Percentiles rank a stretch among this genome's conserved stretches.
These are phyloP conservation scores for Lasioglossum pauxillum DNA, from an alignment of 2,888 invertebrate genomes.

Conservation along the genomic window DNA sequence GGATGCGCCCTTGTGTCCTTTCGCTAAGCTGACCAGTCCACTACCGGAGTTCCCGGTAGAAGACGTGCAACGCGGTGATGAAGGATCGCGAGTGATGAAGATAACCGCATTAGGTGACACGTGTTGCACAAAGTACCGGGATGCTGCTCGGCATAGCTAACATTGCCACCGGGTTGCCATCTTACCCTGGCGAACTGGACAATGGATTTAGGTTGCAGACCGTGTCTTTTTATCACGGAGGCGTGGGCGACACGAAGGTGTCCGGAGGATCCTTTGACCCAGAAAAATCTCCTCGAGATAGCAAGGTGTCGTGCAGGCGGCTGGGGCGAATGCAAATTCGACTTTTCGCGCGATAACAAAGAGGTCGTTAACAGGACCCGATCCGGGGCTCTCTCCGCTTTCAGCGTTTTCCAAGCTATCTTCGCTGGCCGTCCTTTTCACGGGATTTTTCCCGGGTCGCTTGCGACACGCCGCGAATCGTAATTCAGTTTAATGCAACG, in stretches of 20 bases:
- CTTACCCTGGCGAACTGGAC: not conserved
- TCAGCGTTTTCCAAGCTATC: not conserved
- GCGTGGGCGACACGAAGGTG: not conserved
- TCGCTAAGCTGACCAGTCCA: not conserved
- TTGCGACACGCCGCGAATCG: slow-evolving; percentile 34
- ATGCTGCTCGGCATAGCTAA: not conserved
- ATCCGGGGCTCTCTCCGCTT: not conserved
- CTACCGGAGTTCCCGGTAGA: not conserved
- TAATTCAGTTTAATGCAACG: slow-evolving; percentile 51
- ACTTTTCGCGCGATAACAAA: slow-evolving; percentile 54
- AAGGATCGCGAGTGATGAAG: not conserved
- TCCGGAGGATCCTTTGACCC: slow-evolving; percentile 35
- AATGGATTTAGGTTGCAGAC: not conserved
- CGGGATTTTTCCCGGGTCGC: slow-evolving; percentile 33
- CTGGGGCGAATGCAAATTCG: slow-evolving; percentile 50
- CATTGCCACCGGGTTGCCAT: not conserved
- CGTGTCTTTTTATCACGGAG: slow-evolving; percentile 9
- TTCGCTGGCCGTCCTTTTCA: slow-evolving; percentile 17
- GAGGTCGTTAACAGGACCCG: slow-evolving; percentile 52
- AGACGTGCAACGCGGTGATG: not conserved
- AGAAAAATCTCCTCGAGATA: slow-evolving; percentile 42
- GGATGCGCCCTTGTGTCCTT: not conserved
- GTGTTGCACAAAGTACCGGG: slow-evolving; percentile 22
- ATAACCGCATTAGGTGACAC: slow-evolving; percentile 13
- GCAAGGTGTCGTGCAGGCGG: slow-evolving; percentile 5